Evolutionary conservation across 1,140 invertebrate species (phyloP), one percentile per base, ranked within the genome.

Genomic region (Parasteatoda tepidariorum): DNA sequence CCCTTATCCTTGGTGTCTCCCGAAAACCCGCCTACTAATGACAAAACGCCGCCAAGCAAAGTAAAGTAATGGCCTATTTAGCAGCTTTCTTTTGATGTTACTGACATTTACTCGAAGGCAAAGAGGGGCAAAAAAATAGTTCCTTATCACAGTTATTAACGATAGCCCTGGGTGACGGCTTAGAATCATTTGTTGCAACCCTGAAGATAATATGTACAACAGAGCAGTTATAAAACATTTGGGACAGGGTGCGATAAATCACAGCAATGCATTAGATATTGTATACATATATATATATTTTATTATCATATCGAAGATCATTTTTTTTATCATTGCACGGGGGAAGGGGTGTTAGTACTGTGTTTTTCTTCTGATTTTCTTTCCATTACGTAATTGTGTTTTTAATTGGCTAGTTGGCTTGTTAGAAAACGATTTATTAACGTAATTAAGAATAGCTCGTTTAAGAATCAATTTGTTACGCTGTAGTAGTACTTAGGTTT

Each of bases 31-130:
- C 78, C 78, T 82, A n/a, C 67, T 82, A 82, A 82, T 82, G 78
- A 82, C 78, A 82, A 82, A 82, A 82, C 67, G 78, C 78, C 78
- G 78, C 78, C 78, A 82, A 82, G 78, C 78, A 82, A 82, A 82
- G 67, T 82, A 82, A 82, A 82, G 78, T 82, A 82, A 82, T 82
- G 78, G 78, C 78, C 78, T 82, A 82, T 82, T 82, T 82, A 82
- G 78, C 78, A 70, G 78, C 78, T 71, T n/a, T 82, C 78, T 71
- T 82, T 82, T 82, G 78, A 82, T 82, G 78, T 71, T 26, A 41
- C 78, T 82, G 78, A 82, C 78, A 82, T 61, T 71, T 48, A 82
- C 78, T 82, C 62, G 61, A 67, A 78, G 75, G 75, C 75, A 70
- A 15, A 61, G 41, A 54, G 66, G 48, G 33, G 67, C 54, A 82